Conservation (phyloP, 2,113 vertebrate genomes). For the Passer montanus region DNA sequence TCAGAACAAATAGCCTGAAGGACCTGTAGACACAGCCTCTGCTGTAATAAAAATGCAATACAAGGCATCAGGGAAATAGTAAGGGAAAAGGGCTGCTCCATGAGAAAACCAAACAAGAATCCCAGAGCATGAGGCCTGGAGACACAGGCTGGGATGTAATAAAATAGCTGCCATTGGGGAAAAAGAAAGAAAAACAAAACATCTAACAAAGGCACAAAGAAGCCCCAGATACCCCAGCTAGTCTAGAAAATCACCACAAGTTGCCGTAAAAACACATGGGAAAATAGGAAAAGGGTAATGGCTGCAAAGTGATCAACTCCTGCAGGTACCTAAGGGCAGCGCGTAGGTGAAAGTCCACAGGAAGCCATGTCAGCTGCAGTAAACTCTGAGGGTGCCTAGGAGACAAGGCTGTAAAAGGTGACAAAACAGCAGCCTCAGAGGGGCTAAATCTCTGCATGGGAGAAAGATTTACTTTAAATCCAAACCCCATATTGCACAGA, state of each 20-base stretch:
- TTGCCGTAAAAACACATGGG: constrained; percentile 62
- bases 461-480: neutral
- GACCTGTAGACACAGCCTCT: constrained; percentile 56
- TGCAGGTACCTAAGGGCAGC: constrained; percentile 31
- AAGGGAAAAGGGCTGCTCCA: constrained; percentile 62
- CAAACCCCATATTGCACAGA: neutral
- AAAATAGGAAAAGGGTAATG: constrained; percentile 52
- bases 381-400: constrained; percentile 39
- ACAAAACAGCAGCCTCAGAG: neutral
- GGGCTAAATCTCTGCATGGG: neutral
- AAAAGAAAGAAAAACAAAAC: constrained; percentile 58
- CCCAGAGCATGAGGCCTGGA: constrained; percentile 62
- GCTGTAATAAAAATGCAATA: constrained; percentile 74
- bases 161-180: constrained; percentile 66
- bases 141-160: constrained; percentile 56
- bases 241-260: constrained; percentile 54
- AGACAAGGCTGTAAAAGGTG: constrained; percentile 44
- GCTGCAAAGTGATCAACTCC: constrained; percentile 16
- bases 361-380: constrained; percentile 49
- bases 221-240: constrained; percentile 41
- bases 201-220: constrained; percentile 57
- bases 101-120: constrained; percentile 73
- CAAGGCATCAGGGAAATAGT: constrained; percentile 73
- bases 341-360: neutral
- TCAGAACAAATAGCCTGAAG: constrained; percentile 76